These are phyloP conservation scores for Pomatostomus ruficeps DNA, from an alignment of 2,113 vertebrate genomes.

Conservation along the genomic window DNA sequence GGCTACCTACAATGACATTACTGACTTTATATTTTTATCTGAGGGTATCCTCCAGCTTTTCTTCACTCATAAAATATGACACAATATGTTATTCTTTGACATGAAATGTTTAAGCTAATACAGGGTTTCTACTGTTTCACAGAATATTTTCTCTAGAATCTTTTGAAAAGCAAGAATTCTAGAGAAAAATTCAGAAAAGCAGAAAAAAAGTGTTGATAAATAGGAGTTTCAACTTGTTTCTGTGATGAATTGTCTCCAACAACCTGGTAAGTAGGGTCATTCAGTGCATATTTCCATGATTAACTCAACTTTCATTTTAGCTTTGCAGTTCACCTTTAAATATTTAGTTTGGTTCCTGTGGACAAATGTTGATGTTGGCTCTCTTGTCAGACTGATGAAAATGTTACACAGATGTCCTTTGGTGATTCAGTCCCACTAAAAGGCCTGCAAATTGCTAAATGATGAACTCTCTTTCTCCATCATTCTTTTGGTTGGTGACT, in stretches of 20 bases:
- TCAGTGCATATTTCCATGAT: slow-evolving; percentile 60
- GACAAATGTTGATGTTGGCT: slow-evolving; percentile 68
- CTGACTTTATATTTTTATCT: neutral
- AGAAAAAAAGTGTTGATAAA: slow-evolving; percentile 7
- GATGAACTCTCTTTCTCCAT: slow-evolving; percentile 49
- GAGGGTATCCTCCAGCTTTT: neutral
- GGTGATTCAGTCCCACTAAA: slow-evolving; percentile 50
- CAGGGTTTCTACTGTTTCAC: neutral
- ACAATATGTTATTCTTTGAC: neutral
- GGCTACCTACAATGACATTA: neutral
- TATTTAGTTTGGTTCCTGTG: slow-evolving; percentile 67
- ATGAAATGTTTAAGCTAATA: neutral
- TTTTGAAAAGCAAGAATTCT: neutral
- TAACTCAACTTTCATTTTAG: slow-evolving; percentile 66
- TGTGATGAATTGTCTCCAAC: slow-evolving; percentile 45
- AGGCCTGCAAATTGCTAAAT: slow-evolving; percentile 49
- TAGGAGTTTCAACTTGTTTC: neutral
- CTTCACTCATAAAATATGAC: neutral
- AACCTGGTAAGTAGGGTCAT: slow-evolving; percentile 44
- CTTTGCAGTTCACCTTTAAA: slow-evolving; percentile 64
- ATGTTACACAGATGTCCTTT: slow-evolving; percentile 68
- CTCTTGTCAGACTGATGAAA: slow-evolving; percentile 55
- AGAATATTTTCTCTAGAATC: neutral
- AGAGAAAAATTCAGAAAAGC: neutral
- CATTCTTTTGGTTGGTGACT: slow-evolving; percentile 6